phyloP scores from a whole-genome alignment of 2,888 invertebrate genomes.

The Muscina levida region DNA sequence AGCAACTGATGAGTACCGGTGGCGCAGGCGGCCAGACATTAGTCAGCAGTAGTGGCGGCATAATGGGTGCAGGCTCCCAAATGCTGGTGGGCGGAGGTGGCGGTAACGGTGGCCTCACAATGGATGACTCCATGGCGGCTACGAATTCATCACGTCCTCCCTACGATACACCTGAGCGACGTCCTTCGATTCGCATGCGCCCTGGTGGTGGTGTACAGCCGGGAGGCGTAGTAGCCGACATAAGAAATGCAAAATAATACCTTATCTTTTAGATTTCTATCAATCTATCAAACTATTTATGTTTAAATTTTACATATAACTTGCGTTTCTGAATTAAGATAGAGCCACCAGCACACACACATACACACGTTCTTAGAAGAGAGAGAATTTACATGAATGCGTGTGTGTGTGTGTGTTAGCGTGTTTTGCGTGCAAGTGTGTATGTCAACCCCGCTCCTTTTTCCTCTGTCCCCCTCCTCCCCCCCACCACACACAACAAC shows the following conservation, averaged over 20 bases:
- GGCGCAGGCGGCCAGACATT: conserved; percentile 69
- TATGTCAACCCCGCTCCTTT: conserved; percentile 22
- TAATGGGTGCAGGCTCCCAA: conserved; percentile 71
- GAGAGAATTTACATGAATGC: not conserved
- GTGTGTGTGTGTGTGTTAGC: conserved; percentile 12
- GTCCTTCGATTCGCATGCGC: conserved; percentile 80
- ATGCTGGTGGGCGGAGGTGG: conserved; percentile 72
- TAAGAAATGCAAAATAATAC: conserved; percentile 80
- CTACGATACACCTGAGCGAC: conserved; percentile 80
- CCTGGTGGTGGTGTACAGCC: conserved; percentile 75
- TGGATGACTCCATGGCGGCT: conserved; percentile 79
- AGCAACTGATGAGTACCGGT: conserved; percentile 68
- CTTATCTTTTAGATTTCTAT: conserved; percentile 76
- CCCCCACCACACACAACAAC: conserved; percentile 37
- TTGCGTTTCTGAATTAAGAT: conserved; percentile 60
- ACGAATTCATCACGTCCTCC: conserved; percentile 80
- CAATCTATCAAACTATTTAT: conserved; percentile 50
- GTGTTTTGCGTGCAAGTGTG: conserved; percentile 29
- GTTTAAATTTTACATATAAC: conserved; percentile 47
- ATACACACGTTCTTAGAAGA: not conserved
- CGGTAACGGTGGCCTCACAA: conserved; percentile 74
- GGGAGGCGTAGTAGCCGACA: conserved; percentile 77
- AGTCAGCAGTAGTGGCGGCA: conserved; percentile 68
- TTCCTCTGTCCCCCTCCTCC: not conserved
- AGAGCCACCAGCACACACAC: conserved; percentile 3